These are phyloP conservation scores for Ceratoteleas bidentatus DNA, from an alignment of 1,140 invertebrate genomes.

Conservation along the genomic window DNA sequence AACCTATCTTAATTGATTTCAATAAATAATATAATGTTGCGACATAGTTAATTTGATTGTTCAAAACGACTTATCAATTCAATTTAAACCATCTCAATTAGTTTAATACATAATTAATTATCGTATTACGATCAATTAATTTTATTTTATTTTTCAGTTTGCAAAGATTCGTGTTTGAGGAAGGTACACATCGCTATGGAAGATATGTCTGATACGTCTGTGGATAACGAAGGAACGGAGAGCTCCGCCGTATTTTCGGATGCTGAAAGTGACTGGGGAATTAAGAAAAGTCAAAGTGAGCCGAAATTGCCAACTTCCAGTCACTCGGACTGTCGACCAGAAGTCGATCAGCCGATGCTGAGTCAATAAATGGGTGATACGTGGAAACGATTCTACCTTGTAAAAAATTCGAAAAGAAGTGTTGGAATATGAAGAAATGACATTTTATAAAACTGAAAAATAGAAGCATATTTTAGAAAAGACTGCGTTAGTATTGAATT, in stretches of 20 bases:
- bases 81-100: too few species aligned
- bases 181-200: conserved; percentile 64
- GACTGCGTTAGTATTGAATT: conserved; percentile 57
- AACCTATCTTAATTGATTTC: too few species aligned
- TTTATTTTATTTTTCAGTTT: conserved; percentile 38
- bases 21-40: too few species aligned
- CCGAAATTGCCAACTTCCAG: conserved; percentile 20
- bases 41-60: too few species aligned
- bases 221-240: conserved; percentile 79
- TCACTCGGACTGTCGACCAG: conserved; percentile 75
- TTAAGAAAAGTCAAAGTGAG: conserved; percentile 69
- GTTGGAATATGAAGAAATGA: too few species aligned
- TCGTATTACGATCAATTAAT: too few species aligned
- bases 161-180: conserved; percentile 15
- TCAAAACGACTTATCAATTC: too few species aligned
- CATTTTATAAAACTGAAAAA: not conserved
- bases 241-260: conserved; percentile 82
- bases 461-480: conserved; percentile 35
- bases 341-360: conserved; percentile 78
- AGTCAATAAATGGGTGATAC: conserved; percentile 14
- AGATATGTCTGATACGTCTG: conserved; percentile 78
- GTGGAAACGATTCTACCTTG: not conserved
- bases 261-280: conserved; percentile 84
- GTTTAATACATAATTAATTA: not conserved
- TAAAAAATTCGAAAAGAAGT: too few species aligned